A percentile compares a stretch with the other conserved stretches of the same genome.
Evolutionary conservation across 35 echinoderm and acorn worm genomes (phyloP).

Genomic region (Stichopus chloronotus): DNA sequence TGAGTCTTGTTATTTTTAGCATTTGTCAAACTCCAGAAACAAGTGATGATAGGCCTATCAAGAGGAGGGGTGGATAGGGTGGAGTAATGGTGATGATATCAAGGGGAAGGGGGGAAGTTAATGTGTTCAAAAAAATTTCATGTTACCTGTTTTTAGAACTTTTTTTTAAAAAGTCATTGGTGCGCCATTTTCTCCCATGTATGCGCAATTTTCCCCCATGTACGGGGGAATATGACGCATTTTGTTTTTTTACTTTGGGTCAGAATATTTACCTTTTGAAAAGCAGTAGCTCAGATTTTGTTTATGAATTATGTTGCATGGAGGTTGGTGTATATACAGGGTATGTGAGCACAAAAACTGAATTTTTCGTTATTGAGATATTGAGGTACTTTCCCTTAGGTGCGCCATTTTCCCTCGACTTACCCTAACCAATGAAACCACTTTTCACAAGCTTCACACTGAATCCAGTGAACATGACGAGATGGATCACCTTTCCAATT

Average conservation of each 20-base stretch:
- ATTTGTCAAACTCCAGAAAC: constrained; percentile 53
- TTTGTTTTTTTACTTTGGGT: constrained; percentile 41
- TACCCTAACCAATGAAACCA: too few species aligned
- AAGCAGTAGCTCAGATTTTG: constrained; percentile 53
- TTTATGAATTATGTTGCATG: constrained; percentile 50
- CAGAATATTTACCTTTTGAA: constrained; percentile 47
- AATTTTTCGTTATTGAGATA: constrained; percentile 48
- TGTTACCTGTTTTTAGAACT: too few species aligned
- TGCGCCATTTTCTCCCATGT: constrained; percentile 39
- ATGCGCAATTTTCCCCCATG: constrained; percentile 42
- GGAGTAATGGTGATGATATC: constrained; percentile 27
- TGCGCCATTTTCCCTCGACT: constrained; percentile 20
- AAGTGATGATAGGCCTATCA: constrained; percentile 53
- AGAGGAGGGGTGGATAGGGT: constrained; percentile 26
- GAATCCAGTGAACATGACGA: too few species aligned
- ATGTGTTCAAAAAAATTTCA: too few species aligned
- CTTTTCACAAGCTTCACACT: too few species aligned
- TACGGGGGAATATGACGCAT: constrained; percentile 56
- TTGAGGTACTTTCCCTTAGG: constrained; percentile 41
- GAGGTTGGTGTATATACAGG: constrained; percentile 39
- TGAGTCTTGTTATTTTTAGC: too few species aligned
- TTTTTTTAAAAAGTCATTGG: too few species aligned
- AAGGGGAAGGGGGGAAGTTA: neutral
- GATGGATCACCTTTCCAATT: too few species aligned
- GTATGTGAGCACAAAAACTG: constrained; percentile 25